Evolutionary conservation across 1,140 invertebrate species (phyloP).

Genomic region (Lepidurus packardi): DNA sequence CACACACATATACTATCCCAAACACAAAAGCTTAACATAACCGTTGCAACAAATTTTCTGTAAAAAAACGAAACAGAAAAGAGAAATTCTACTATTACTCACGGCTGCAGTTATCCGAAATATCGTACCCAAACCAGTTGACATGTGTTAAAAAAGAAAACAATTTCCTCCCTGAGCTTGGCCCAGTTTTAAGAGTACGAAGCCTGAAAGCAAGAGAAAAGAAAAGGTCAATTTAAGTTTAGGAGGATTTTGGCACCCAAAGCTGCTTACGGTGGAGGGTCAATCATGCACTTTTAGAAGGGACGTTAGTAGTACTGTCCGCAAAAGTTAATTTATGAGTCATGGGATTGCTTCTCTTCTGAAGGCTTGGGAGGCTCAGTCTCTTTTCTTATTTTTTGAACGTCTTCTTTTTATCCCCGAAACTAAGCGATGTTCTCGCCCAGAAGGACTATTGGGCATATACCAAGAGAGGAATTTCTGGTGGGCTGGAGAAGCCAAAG

Average conservation of each 20-base stretch:
- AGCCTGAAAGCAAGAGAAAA: neutral
- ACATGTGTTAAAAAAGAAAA: too few species aligned
- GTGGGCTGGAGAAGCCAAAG: neutral
- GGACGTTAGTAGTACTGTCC: conserved; percentile 21
- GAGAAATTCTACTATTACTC: too few species aligned
- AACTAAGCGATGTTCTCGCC: neutral
- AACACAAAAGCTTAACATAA: neutral
- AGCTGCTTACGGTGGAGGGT: conserved; percentile 5
- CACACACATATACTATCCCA: neutral
- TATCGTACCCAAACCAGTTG: too few species aligned
- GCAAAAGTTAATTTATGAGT: conserved; percentile 16
- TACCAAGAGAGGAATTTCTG: neutral
- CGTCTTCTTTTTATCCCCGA: neutral
- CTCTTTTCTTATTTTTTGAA: neutral
- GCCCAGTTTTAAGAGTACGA: too few species aligned
- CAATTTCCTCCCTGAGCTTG: too few species aligned
- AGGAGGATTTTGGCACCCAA: neutral
- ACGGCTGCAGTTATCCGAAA: too few species aligned
- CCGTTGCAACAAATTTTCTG: too few species aligned
- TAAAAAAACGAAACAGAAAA: too few species aligned
- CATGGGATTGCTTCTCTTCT: conserved; percentile 11
- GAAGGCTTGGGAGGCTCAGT: neutral
- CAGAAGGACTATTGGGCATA: neutral
- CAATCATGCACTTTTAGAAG: neutral
- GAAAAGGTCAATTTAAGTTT: conserved; percentile 8